These are phyloP conservation scores for Phenganax subtilis DNA, from an alignment of 92 coral and sea anemone genomes.

Conservation along the genomic window DNA sequence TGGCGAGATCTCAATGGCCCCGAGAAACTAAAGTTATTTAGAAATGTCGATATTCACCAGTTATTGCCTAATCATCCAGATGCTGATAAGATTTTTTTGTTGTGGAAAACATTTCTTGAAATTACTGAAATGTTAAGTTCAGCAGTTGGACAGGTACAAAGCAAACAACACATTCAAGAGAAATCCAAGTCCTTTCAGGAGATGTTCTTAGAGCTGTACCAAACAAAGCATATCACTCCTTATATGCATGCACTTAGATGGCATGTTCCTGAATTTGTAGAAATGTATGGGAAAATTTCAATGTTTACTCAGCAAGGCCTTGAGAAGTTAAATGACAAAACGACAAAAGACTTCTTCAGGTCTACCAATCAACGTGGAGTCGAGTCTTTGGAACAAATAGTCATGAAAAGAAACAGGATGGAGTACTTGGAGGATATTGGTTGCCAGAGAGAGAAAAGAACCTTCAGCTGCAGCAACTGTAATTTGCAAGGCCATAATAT, in stretches of 20 bases:
- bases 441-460: conserved; percentile 35
- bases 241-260: conserved; percentile 43
- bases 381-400: conserved; percentile 36
- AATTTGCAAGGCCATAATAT: conserved; percentile 40
- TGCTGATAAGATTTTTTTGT: conserved; percentile 20
- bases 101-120: conserved; percentile 29
- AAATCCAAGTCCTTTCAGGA: conserved; percentile 34
- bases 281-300: conserved; percentile 35
- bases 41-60: conserved; percentile 26
- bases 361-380: conserved; percentile 50
- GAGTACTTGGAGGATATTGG: conserved; percentile 45
- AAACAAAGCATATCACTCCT: conserved; percentile 44
- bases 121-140: conserved; percentile 13
- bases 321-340: conserved; percentile 52
- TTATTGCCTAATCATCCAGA: conserved; percentile 26
- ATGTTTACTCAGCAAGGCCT: conserved; percentile 44
- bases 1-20: conserved; percentile 43
- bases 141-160: neutral
- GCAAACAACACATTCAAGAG: neutral
- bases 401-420: conserved; percentile 41
- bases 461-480: conserved; percentile 38
- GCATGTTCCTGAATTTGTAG: conserved; percentile 44
- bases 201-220: conserved; percentile 27
- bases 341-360: conserved; percentile 48
- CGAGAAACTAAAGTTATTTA: conserved; percentile 31